Evolutionary conservation across 2,888 invertebrate species (phyloP), one percentile per base, ranked within the genome.

Genomic region (Teinopalpus imperialis): DNA sequence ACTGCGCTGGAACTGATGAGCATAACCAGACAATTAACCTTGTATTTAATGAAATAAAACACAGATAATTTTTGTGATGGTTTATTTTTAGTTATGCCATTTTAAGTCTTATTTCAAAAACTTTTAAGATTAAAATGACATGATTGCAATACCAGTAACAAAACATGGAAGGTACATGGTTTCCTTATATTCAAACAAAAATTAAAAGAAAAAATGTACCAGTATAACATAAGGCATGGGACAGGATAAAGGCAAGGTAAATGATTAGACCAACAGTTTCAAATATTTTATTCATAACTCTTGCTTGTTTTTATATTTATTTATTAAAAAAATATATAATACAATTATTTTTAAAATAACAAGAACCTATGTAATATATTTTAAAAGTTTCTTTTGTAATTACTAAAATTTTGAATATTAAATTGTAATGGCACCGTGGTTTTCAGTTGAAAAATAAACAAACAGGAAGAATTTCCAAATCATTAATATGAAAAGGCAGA

Each of bases 1-100:
- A 88, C 60, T 81, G 79, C 3, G 87, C 87, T 43, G 83, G 86
- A 61, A 88, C 87, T 83, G 87, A 40, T 72, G 64, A 66, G 67
- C 58, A 65, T 47, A 57, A 61, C 54, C 54, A 57, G 32, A 51
- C 34, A 48, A 52, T 39, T 46, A 40, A 29, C 48, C 42, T 39
- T 29, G 24, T 27, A 27, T 5, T 27, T n/a, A 3, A 13, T 3
- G 9, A 40, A 68, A 61, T 64, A 54, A 69, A 66, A 69, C 63
- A 48, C 60, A 61, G 45, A 57, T 42, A 51, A 49, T 49, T 53
- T 66, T 59, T 53, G 49, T 32, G 49, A 35, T 49, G 36, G 23
- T 45, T 51, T 57, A 58, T 55, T 32, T 35, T 7, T n/a, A 2
- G 0, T 21, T 5, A 41, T 41, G 41, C 46, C 30, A 30, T 35